Evolutionary conservation across 2,888 invertebrate species (phyloP).

Genomic region (Cylloceria caligata): DNA sequence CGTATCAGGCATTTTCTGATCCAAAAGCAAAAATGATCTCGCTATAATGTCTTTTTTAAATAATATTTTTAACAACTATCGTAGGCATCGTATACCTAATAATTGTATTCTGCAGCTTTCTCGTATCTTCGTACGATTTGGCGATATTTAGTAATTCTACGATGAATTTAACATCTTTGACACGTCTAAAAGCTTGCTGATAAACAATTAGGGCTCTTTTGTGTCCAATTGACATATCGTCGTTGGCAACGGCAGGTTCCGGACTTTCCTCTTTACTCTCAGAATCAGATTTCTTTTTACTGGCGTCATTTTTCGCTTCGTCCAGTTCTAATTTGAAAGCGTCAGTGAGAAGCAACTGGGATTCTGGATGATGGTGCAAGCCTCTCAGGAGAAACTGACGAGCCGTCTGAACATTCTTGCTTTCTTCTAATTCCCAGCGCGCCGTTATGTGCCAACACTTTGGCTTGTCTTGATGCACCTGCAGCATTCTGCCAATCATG

Average conservation of each 20-base stretch:
- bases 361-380: conserved; percentile 90
- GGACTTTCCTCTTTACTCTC: conserved; percentile 46
- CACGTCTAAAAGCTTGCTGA: conserved; percentile 87
- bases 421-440: conserved; percentile 91
- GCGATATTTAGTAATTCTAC: conserved; percentile 87
- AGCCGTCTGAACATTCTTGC: conserved; percentile 89
- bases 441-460: conserved; percentile 93
- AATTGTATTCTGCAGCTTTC: conserved; percentile 86
- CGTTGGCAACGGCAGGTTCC: conserved; percentile 19
- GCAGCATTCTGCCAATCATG: conserved; percentile 84
- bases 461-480: conserved; percentile 91
- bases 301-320: conserved; percentile 56
- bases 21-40: no score
- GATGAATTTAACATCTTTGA: conserved; percentile 87
- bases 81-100: conserved; percentile 27
- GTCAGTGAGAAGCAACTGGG: conserved; percentile 89
- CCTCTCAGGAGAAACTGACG: conserved; percentile 91
- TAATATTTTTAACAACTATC: neutral
- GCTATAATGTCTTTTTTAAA: no score
- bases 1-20: no score
- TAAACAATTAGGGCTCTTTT: conserved; percentile 88
- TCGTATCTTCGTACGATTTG: conserved; percentile 87
- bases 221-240: conserved; percentile 79
- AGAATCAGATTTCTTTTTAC: conserved; percentile 45
- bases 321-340: conserved; percentile 85